Percentiles rank a stretch among this genome's conserved stretches.
Evolutionary conservation across 2,888 invertebrate species (phyloP).

Genomic region (Cepaea hortensis): DNA sequence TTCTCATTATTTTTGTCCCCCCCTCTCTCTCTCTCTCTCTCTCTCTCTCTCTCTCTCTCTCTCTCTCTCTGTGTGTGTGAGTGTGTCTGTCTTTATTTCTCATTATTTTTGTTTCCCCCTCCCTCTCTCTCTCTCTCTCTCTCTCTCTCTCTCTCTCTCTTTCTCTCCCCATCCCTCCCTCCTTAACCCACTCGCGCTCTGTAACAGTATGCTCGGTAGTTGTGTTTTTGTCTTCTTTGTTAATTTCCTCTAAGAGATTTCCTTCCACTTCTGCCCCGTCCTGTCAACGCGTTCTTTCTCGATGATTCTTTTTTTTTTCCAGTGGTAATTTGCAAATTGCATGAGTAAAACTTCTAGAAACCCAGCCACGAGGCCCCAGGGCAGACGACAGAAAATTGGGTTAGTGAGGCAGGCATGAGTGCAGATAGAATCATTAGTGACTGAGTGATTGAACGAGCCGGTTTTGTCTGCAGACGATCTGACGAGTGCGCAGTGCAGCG

Average conservation of each 20-base stretch:
- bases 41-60: too few relatives aligned
- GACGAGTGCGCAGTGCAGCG: too few relatives aligned
- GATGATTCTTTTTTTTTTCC: background rate
- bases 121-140: background rate
- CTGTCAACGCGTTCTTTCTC: background rate
- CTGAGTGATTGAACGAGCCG: too few relatives aligned
- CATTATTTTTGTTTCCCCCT: background rate
- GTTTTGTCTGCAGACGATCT: too few relatives aligned
- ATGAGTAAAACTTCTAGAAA: too few relatives aligned
- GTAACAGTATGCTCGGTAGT: background rate
- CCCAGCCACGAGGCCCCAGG: too few relatives aligned
- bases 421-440: too few relatives aligned
- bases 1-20: too few relatives aligned
- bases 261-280: background rate
- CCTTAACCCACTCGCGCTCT: background rate
- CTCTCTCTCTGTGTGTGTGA: too few relatives aligned
- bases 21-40: too few relatives aligned
- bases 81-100: background rate
- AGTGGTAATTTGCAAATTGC: background rate
- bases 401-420: too few relatives aligned
- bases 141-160: background rate
- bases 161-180: background rate
- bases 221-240: background rate
- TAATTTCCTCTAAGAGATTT: background rate
- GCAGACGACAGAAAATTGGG: too few relatives aligned